phyloP scores from a whole-genome alignment of 2,113 vertebrate genomes.

The Mustelus asterias region DNA sequence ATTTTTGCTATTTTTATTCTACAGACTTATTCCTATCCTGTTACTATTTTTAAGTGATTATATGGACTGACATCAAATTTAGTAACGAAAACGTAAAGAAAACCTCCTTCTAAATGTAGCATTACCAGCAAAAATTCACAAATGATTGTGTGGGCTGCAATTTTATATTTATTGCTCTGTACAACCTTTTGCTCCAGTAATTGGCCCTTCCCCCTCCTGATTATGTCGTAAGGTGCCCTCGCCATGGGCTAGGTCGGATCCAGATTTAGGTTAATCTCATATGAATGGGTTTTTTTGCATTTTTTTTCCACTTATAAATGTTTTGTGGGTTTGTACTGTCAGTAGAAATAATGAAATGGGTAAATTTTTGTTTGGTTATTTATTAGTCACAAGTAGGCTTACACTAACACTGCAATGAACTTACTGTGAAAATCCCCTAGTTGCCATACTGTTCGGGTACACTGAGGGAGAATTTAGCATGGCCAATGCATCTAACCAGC shows the following conservation, averaged over 20 bases:
- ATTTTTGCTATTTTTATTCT: background rate
- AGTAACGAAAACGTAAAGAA: background rate
- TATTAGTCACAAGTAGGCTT: too few species aligned
- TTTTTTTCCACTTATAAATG: background rate
- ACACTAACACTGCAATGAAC: too few species aligned
- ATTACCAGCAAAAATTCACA: background rate
- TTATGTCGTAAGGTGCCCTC: background rate
- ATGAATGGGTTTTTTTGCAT: background rate
- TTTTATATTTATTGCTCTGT: background rate
- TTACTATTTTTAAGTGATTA: background rate
- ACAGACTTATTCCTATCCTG: background rate
- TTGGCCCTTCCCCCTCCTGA: background rate
- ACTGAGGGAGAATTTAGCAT: too few species aligned
- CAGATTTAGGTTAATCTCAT: background rate
- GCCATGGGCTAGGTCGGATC: background rate
- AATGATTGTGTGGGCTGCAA: background rate
- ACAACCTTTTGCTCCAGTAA: background rate
- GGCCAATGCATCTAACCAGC: too few species aligned
- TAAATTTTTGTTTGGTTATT: background rate
- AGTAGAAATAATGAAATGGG: background rate
- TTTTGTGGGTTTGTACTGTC: background rate
- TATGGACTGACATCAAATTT: background rate
- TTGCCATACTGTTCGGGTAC: too few species aligned
- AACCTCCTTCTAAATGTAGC: background rate
- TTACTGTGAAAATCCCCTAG: too few species aligned